Conservation (phyloP, 2,888 invertebrate species). For the Chirona hameri region DNA sequence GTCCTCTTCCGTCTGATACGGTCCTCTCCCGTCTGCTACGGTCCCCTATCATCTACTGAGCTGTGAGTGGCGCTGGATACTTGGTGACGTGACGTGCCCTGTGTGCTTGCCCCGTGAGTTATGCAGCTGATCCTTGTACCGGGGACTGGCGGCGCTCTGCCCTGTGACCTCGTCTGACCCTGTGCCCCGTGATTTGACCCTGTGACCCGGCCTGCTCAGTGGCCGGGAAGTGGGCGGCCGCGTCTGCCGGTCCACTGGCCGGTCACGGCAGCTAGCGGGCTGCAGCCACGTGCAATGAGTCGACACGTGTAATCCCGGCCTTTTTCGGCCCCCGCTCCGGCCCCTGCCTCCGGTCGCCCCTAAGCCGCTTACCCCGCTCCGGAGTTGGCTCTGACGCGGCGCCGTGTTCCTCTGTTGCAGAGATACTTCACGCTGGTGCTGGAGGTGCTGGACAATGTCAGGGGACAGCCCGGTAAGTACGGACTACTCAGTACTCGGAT, state of each 20-base stretch:
- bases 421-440: slow-evolving; percentile 89
- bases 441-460: slow-evolving; percentile 81
- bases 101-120: too few relatives aligned
- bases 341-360: not conserved
- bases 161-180: not conserved
- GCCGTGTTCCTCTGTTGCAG: slow-evolving; percentile 53
- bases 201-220: not conserved
- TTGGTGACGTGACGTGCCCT: too few relatives aligned
- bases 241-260: not conserved
- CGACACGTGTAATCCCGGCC: not conserved
- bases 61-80: too few relatives aligned
- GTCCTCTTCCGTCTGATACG: too few relatives aligned
- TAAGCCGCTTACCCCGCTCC: not conserved
- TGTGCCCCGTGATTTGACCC: not conserved
- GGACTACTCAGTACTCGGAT: too few relatives aligned
- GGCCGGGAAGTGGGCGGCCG: not conserved
- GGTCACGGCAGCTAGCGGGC: not conserved
- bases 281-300: not conserved
- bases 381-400: not conserved
- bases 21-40: too few relatives aligned
- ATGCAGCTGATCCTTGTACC: too few relatives aligned
- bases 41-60: too few relatives aligned
- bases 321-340: not conserved
- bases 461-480: slow-evolving; percentile 49
- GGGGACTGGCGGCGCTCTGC: too few relatives aligned